Conservation (phyloP, 1,140 invertebrate genomes). For the Drosophila punjabiensis region DNA sequence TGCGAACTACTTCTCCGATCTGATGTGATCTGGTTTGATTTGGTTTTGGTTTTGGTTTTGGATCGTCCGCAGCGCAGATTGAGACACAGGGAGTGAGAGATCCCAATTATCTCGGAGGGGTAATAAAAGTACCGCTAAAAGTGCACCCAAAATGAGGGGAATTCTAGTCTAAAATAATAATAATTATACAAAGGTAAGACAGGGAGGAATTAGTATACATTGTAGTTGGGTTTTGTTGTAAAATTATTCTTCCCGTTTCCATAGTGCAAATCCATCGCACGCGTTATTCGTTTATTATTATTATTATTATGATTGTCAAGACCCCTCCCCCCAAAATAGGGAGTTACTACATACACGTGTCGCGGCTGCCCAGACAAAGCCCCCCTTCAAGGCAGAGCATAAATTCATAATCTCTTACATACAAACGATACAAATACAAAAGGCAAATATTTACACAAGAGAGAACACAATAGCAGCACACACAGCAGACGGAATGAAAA, state of each 20-base stretch:
- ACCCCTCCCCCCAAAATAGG: neutral
- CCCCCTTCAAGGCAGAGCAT: constrained; percentile 40
- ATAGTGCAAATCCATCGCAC: neutral
- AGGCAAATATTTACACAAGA: constrained; percentile 39
- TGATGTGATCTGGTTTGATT: constrained; percentile 49
- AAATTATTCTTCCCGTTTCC: neutral
- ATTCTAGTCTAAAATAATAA: neutral
- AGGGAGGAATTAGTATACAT: neutral
- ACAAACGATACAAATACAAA: constrained; percentile 42
- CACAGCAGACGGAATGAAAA: neutral
- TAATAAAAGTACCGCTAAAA: neutral
- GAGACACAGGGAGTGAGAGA: neutral
- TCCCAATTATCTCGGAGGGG: constrained; percentile 10
- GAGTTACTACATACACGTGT: constrained; percentile 26
- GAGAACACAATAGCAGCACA: neutral
- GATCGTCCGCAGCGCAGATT: neutral
- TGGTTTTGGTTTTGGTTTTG: constrained; percentile 31
- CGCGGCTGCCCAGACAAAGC: constrained; percentile 12
- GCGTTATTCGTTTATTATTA: constrained; percentile 1
- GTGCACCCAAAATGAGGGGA: neutral
- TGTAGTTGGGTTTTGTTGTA: neutral
- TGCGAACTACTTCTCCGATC: constrained; percentile 42
- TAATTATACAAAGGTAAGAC: neutral
- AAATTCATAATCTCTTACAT: constrained; percentile 48
- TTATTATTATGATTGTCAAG: neutral